Base-by-base conservation (phyloP, 1,140 invertebrate genomes). In the Macrostomum lignano region DNA sequence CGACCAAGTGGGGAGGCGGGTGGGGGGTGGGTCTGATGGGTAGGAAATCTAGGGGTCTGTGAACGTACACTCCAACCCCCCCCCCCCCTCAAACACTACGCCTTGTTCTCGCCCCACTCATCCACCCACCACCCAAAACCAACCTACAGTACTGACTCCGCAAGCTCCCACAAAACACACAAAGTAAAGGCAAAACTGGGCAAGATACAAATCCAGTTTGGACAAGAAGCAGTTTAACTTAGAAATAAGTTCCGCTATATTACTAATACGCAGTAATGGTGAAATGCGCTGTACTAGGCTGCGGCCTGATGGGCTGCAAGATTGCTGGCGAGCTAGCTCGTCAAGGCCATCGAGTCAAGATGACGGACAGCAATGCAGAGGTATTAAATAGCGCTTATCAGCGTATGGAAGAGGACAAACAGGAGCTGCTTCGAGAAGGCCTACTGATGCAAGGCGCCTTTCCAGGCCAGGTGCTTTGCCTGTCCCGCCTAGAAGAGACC, bases 321-420 rank as follows among this genome's bases (percentile, higher is more conserved):
- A 60, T 61, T 35, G 56, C 57, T 41, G 58, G 58, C 25, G 56
- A 58, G 35, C 38, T 62, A 25, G 60, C 60, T 10, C 60, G 58
- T 35, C 52, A 59, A 48, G 61, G 61, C n/a, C 59, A 63, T 40
- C 42, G 54, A 40, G 58, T 63, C 7, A 52, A 56, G 31, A 46
- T 59, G 2, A 53, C 48, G 42, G 60, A 62, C 35, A 44, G 40
- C n/a, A 50, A 52, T 39, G 25, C 46, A 2, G 36, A 44, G 5
- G 35, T 43, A 1, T 40, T 63, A 10, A 49, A 63, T 38, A 50
- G 41, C 29, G 49, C 57, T 1, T 49, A 45, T 37, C 35, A 46
- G 20, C 39, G 53, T 28, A 44, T 61, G 17, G 46, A 56, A 38
- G 52, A 56, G 39, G 61, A 63, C 31, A 55, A 52, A 36, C 40